Conservation (phyloP, 1,140 invertebrate genomes). For the Penaeus indicus region DNA sequence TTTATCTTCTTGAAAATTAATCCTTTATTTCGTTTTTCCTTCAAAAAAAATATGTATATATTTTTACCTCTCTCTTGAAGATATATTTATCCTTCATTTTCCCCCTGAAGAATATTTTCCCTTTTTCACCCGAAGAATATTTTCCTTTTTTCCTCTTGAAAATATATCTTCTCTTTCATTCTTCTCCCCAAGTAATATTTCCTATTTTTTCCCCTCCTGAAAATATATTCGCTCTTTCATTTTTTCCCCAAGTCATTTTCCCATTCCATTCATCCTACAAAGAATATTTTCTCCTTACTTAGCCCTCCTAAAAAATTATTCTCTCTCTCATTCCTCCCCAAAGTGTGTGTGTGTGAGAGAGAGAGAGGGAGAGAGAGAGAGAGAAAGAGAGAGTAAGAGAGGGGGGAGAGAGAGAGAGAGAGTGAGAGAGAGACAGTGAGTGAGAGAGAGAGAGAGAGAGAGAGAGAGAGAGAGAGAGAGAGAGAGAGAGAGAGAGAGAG, state of each 20-base stretch:
- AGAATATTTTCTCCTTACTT: not conserved
- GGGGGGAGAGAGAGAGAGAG: too few species aligned
- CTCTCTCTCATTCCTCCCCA: not conserved
- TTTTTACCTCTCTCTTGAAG: not conserved
- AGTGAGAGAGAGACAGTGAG: too few species aligned
- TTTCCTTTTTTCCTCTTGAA: not conserved
- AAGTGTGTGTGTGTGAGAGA: too few species aligned
- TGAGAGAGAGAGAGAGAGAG: too few species aligned
- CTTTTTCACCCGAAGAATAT: not conserved
- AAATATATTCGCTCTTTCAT: not conserved
- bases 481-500: too few species aligned
- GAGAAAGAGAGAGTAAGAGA: too few species aligned
- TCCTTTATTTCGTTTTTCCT: not conserved
- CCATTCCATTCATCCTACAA: not conserved
- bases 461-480: too few species aligned
- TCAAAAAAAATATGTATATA: too few species aligned
- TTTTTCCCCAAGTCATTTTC: not conserved
- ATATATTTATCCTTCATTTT: not conserved
- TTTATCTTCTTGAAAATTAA: not conserved
- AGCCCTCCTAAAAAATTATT: not conserved
- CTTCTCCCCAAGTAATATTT: not conserved
- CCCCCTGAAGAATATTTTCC: not conserved
- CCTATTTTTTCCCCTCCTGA: not conserved
- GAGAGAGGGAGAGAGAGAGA: too few species aligned
- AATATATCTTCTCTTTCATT: not conserved